Evolutionary conservation across 2,888 invertebrate species (phyloP).

Genomic region (Trichogramma evanescens): DNA sequence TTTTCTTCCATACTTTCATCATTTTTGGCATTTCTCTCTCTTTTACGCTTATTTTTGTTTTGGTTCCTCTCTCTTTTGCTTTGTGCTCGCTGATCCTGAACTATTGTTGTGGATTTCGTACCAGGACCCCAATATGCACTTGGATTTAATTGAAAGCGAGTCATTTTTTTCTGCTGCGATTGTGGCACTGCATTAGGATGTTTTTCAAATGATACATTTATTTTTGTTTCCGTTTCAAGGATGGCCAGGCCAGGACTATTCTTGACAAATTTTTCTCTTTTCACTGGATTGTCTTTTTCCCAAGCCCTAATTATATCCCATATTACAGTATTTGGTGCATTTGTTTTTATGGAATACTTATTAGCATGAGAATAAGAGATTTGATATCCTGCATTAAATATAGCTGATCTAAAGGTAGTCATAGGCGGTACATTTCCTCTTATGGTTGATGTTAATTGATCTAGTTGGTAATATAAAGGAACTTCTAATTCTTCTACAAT

Average conservation of each 20-base stretch:
- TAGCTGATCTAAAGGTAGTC: constrained; percentile 66
- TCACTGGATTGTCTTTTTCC: constrained; percentile 63
- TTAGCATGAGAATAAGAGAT: constrained; percentile 90
- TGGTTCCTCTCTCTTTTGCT: constrained; percentile 24
- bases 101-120: constrained; percentile 65
- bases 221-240: constrained; percentile 51
- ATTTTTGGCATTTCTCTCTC: constrained; percentile 5
- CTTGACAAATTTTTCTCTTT: constrained; percentile 53
- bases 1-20: not conserved
- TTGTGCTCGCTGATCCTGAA: constrained; percentile 17
- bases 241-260: constrained; percentile 53
- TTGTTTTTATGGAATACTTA: constrained; percentile 83
- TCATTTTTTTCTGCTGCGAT: constrained; percentile 64
- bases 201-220: constrained; percentile 51
- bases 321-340: constrained; percentile 75
- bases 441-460: constrained; percentile 51
- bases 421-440: constrained; percentile 38
- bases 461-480: constrained; percentile 82
- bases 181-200: constrained; percentile 72
- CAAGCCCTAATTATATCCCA: constrained; percentile 90
- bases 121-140: constrained; percentile 88
- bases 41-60: constrained; percentile 21
- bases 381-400: constrained; percentile 80
- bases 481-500: constrained; percentile 78
- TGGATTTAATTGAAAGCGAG: constrained; percentile 84